These are phyloP conservation scores for Acanthosepion pharaonis DNA, from an alignment of 2,888 invertebrate species.

Conservation along the genomic window DNA sequence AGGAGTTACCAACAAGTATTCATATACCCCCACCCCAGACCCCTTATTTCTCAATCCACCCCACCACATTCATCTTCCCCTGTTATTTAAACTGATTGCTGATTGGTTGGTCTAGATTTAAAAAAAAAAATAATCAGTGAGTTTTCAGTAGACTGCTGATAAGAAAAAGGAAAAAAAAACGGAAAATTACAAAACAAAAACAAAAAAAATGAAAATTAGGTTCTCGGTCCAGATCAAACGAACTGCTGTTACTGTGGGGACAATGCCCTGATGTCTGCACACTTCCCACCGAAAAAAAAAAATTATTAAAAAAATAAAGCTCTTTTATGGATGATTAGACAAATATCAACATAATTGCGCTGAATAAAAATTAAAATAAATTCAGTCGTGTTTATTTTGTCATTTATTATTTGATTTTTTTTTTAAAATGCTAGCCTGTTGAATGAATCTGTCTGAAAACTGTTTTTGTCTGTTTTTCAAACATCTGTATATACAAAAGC, in stretches of 20 bases:
- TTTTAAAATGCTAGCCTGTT: no score
- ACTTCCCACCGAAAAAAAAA: background rate
- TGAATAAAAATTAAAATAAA: constrained; percentile 7
- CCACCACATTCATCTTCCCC: background rate
- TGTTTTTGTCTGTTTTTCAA: no score
- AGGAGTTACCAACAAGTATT: constrained; percentile 5
- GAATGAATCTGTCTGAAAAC: no score
- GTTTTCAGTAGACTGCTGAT: background rate
- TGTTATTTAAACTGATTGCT: constrained; percentile 33
- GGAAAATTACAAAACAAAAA: background rate
- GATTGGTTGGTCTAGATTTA: constrained; percentile 33
- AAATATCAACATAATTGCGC: background rate
- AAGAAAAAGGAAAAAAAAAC: background rate
- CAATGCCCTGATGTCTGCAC: background rate
- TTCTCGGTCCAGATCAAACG: constrained; percentile 9
- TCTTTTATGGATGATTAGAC: background rate
- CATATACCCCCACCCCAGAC: background rate
- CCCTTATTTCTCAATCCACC: background rate
- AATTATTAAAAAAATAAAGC: background rate
- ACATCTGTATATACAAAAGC: no score
- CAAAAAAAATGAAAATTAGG: background rate
- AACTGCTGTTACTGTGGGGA: background rate
- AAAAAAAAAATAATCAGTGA: background rate
- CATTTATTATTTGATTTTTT: background rate
- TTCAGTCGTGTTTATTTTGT: background rate